phyloP scores from a whole-genome alignment of 2,797 vertebrate species.

The Graptemys geographica region DNA sequence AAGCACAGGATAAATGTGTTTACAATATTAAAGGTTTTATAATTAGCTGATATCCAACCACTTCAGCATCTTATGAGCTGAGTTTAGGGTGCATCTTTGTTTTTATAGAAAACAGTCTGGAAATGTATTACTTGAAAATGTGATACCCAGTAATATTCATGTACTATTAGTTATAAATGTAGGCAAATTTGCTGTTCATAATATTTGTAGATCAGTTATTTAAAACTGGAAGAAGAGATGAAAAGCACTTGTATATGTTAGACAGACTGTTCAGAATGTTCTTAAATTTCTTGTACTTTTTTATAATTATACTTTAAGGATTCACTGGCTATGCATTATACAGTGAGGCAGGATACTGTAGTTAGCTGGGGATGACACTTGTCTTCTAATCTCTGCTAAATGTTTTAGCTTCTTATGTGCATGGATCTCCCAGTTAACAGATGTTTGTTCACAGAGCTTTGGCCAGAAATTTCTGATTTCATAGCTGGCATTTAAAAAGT shows the following conservation, averaged over 20 bases:
- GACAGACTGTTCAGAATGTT: background rate
- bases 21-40: background rate
- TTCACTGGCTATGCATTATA: background rate
- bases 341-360: background rate
- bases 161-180: background rate
- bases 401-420: background rate
- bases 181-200: background rate
- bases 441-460: background rate
- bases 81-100: background rate
- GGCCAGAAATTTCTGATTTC: background rate
- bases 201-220: background rate
- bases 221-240: background rate
- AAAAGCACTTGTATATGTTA: background rate
- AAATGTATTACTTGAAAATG: background rate
- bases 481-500: background rate
- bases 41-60: background rate
- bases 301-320: background rate
- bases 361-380: background rate
- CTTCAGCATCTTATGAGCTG: background rate
- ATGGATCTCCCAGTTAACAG: background rate
- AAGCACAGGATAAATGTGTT: accelerated
- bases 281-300: background rate
- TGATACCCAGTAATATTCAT: background rate
- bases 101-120: background rate
- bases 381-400: background rate